Percentiles rank a stretch among this genome's conserved stretches.
phyloP scores from a whole-genome alignment of 2,888 invertebrate genomes.

The Hermaeophaga mercurialis region DNA sequence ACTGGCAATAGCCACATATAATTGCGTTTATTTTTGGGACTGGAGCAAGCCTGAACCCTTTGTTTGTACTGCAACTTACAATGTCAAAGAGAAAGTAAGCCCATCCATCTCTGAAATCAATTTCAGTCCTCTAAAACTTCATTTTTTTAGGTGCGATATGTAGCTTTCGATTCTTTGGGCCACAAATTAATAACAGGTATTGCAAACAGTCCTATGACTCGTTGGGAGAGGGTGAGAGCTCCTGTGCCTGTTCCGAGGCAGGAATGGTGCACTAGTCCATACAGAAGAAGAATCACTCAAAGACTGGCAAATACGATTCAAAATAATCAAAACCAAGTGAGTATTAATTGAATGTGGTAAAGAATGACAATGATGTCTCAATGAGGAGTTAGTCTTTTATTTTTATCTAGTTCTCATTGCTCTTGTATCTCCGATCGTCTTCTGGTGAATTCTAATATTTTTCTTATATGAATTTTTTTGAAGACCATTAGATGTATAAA shows the following conservation, averaged over 20 bases:
- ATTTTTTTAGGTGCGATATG: slow-evolving; percentile 66
- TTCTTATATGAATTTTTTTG: too few relatives aligned
- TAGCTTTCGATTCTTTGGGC: slow-evolving; percentile 82
- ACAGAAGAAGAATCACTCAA: slow-evolving; percentile 52
- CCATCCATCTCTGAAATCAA: background rate
- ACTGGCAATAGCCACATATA: slow-evolving; percentile 83
- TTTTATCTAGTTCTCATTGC: too few relatives aligned
- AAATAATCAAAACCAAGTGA: slow-evolving; percentile 20
- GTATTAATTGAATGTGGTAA: background rate
- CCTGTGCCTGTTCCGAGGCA: slow-evolving; percentile 53
- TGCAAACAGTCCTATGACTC: slow-evolving; percentile 65
- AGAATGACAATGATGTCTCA: too few relatives aligned
- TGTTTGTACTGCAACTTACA: slow-evolving; percentile 74
- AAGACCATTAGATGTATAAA: too few relatives aligned
- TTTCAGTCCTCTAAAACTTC: background rate
- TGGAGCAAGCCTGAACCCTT: slow-evolving; percentile 81
- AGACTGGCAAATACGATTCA: slow-evolving; percentile 39
- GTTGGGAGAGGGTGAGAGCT: slow-evolving; percentile 60
- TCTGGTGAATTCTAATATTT: too few relatives aligned
- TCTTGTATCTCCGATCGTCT: too few relatives aligned
- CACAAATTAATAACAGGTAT: slow-evolving; percentile 85
- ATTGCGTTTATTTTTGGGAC: slow-evolving; percentile 88
- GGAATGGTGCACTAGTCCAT: slow-evolving; percentile 49
- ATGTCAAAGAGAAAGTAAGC: slow-evolving; percentile 79
- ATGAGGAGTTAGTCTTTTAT: too few relatives aligned